Conservation (phyloP, 2,113 vertebrate genomes). For the Macroglossus sobrinus region DNA sequence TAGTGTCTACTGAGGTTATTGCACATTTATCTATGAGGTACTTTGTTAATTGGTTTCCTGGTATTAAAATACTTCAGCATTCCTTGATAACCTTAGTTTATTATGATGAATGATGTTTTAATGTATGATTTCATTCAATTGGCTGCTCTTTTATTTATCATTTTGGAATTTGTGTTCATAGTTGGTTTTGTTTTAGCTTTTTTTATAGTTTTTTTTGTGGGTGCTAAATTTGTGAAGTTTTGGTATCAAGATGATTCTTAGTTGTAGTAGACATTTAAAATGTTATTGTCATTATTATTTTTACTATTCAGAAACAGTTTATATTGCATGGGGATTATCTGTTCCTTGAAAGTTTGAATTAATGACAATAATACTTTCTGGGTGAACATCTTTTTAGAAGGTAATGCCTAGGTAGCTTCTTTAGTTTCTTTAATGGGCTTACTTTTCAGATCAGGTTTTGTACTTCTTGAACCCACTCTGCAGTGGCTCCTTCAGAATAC, state of each 20-base stretch:
- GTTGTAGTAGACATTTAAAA: neutral
- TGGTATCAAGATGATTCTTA: conserved; percentile 41
- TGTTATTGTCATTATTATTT: conserved; percentile 10
- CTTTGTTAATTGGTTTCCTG: conserved; percentile 20
- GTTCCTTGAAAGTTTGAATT: conserved; percentile 64
- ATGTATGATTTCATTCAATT: conserved; percentile 17
- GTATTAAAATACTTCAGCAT: neutral
- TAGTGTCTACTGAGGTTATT: neutral
- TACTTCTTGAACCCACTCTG: neutral
- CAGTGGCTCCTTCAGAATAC: neutral
- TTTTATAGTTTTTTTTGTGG: neutral
- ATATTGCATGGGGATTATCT: conserved; percentile 65
- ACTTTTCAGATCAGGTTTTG: neutral
- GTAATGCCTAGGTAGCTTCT: neutral
- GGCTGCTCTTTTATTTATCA: neutral
- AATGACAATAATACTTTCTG: conserved; percentile 46
- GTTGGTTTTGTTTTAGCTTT: neutral
- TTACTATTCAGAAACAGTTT: conserved; percentile 58
- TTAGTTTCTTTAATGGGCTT: neutral
- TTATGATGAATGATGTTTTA: neutral
- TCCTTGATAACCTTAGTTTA: neutral
- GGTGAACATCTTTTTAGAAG: conserved; percentile 16
- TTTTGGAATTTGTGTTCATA: conserved; percentile 23
- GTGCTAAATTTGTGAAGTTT: conserved; percentile 37
- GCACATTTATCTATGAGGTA: neutral